Evolutionary conservation across 35 echinoderm and acorn worm genomes (phyloP), one percentile per base, ranked within the genome.

Genomic region (Patiria miniata): DNA sequence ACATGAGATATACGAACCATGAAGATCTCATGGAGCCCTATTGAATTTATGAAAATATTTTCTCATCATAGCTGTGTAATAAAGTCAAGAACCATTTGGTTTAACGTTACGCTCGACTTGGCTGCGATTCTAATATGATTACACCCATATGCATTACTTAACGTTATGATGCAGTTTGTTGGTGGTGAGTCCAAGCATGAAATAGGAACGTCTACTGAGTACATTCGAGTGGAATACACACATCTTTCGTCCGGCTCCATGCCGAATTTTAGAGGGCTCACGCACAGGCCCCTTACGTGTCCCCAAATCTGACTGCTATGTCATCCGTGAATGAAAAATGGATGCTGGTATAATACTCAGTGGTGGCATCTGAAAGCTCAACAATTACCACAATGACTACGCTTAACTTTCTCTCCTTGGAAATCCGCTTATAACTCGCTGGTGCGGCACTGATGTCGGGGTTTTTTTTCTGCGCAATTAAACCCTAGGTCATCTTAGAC

Each of bases 391-490:
- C 65, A 73, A 28, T 34, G 65, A 14, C 29, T 30, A 73, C 26
- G 10, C n/a, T 30, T 0, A 7, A 23, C 34, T 73, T 68, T 23
- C 34, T 73, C 26, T 69, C 34, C 65, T 0, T 69, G 22, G 22
- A 4, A 3, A 73, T 2, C 8, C 34, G 2, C 26, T 22, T 30
- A 32, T 23, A 15, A 14, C 34, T 73, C 65, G 65, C 65, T 73
- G 65, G 65, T 73, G 65, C 65, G 65, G 23, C 30, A 73, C 65
- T 73, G 65, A 73, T 73, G 65, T 30, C 34, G 26, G 34, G n/a
- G n/a, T n/a, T 60, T 60, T 73, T 61, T 73, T 73, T 73, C 65
- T 73, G 65, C 65, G 34, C 65, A 73, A 73, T 73, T 73, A 73
- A 73, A 73, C 65, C 29, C 2, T 73, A 36, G 65, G 65, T 73